Evolutionary conservation across 2,888 invertebrate species (phyloP), one percentile per base, ranked within the genome.

Genomic region (Acleris laterana): DNA sequence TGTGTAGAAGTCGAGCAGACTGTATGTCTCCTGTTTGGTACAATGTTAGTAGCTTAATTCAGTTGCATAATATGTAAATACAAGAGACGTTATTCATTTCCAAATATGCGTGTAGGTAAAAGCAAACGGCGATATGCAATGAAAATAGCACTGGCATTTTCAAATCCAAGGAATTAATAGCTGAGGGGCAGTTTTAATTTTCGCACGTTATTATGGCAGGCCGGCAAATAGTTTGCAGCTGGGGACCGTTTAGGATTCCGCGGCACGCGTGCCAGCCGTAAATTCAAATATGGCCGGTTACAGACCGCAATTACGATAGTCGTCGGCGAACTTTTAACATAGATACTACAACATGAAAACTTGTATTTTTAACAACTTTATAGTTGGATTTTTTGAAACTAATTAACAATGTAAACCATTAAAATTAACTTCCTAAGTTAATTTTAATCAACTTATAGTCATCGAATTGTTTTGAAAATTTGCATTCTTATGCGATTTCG

Each of bases 241-340:
- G 85, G 74, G 73, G 70, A 64, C 70, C 75, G 74, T 84, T 89
- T 82, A 80, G 74, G 77, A 90, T 90, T 85, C 90, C 70, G 71
- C 69, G 78, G 80, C 88, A 80, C 79, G 77, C 84, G 77, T 80
- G 71, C 77, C 74, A 70, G 78, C 83, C 83, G 83, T 87, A 85
- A 87, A 88, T 85, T 83, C 83, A 83, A 88, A 88, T 87, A 87
- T 79, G 86, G 87, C 73, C 58, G 17, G 77, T 82, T 80, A 84
- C 88, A 85, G 84, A 89, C 88, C 89, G 86, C 89, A 88, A 90
- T 90, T 88, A 90, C 83, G 84, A 86, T 88, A 74, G 81, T 78
- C 70, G 73, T 71, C 72, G 69, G 74, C 71, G 69, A 76, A 77
- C 76, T 82, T 82, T 83, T 82, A 83, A 72, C 75, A 13, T 38